Evolutionary conservation across 2,113 vertebrate species (phyloP), one percentile per base, ranked within the genome.

Genomic region (Phyllostomus discolor): DNA sequence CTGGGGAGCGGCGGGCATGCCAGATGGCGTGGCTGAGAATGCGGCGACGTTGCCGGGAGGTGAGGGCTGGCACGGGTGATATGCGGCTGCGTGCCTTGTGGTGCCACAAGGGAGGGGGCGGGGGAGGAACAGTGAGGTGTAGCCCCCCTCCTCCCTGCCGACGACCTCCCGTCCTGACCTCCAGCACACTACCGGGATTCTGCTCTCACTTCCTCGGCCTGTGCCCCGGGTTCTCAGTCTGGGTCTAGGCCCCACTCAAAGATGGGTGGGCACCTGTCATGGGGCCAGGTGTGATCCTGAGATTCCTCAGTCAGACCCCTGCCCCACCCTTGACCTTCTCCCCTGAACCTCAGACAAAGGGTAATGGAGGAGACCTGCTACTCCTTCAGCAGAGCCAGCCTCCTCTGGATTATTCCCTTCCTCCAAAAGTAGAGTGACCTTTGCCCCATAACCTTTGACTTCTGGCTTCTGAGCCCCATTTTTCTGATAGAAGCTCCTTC

Each of bases 21-120:
- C 97, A 98, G 97, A 97, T 97, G 97, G 97, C 94, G 95, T 95
- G 98, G 97, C 97, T 97, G 97, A 76, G 97, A 96, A 97, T 95
- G 97, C 95, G 95, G 97, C 97, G 96, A 95, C 96, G 97, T 96
- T 96, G 97, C 97, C 95, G 98, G 97, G 98, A 98, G 98, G 98
- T 98, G 97, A 97, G 98, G 97, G 97, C 97, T 97, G 98, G 97
- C 97, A 95, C 95, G 96, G 92, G 97, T 78, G 95, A 88, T 62
- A 82, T 91, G 96, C 97, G 97, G 96, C 97, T 97, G 97, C 96
- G 96, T 97, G 97, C 97, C 97, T 94, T 52, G 97, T 94, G 97
- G 97, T 97, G 96, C 97, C 97, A 97, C 79, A 1, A 50, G 95
- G 97, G 91, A 67, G 95, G 97, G 96, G 97, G 84, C 78, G 48